Base-by-base conservation (phyloP, 92 coral and sea anemone genomes). In the Diadumene lineata region DNA sequence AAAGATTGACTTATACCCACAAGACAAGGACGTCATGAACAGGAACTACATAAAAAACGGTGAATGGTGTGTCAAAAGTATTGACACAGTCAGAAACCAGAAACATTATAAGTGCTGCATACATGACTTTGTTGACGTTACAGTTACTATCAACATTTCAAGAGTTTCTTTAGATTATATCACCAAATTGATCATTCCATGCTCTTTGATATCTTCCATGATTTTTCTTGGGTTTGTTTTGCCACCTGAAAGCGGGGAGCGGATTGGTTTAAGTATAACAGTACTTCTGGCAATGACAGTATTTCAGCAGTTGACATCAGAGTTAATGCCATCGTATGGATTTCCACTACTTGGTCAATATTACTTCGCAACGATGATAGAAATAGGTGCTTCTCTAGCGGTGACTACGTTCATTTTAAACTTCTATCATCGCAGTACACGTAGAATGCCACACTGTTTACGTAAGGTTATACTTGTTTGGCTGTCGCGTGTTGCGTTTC, bases 271-370 rank as follows among this genome's bases (percentile, higher is more conserved):
- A 17, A 92, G 98, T 60, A 94, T 94, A 28, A 94, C 98, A 0
- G 98, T 94, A 0, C 87, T 94, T 60, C 83, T 94, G 25, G 98
- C 98, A 0, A 94, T 94, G 98, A 94, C 98, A 0, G 98, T 94
- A 0, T 94, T 94, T 43, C 98, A 94, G 48, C 98, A 94, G 64
- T 88, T 94, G 11, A 94, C 98, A 0, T 88, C 98, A 9, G 98
- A 93, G 48, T 56, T 94, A 1, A 92, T 94, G 98, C 98, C 98
- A 0, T 88, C 98, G 0, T 94, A 94, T 73, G 94, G 88, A 46
- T 91, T 94, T 32, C 98, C 98, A 9, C 75, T 94, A 16, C 83
- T 94, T 21, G 98, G 97, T 11, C 98, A 94, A 71, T 94, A 94
- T 67, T 93, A 93, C 70, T 93, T 93, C 75, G 97, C 97, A 11